Evolutionary conservation across 2,888 invertebrate genomes (phyloP), one percentile per base, ranked within the genome.

Genomic region (Dicycla oo): DNA sequence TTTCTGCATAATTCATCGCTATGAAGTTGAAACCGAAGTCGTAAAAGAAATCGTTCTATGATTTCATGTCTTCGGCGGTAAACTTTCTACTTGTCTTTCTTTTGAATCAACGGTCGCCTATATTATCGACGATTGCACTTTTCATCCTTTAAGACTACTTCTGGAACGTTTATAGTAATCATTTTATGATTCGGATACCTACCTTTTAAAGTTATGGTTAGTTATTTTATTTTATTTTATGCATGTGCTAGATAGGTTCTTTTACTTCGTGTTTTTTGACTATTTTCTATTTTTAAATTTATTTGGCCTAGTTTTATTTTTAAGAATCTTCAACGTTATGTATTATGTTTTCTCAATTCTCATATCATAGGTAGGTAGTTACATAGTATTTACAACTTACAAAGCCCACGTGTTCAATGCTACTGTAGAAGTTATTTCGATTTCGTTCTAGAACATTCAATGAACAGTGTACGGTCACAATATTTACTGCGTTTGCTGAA

Each of bases 41-140:
- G 95, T 95, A 96, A 95, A 95, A 95, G 95, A 95, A 95, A 96
- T 95, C 94, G 95, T 92, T 95, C 95, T 95, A 95, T 95, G 95
- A 96, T 95, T 95, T 94, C 94, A 93, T 94, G 94, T 94, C 94
- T 95, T 94, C 90, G 93, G 91, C 91, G 91, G 91, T 89, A 93
- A 95, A 95, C 91, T 95, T 95, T 93, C 88, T 91, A 91, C 93
- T 94, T 92, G 94, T 92, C 92, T 93, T 92, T 91, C 92, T 91
- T 93, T 93, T 89, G 91, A 93, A 94, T 93, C 93, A 90, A 91
- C 92, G 90, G 91, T 90, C 89, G 89, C 90, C 80, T 82, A 86
- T 89, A 88, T 88, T 90, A 90, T 84, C 83, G 85, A 79, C 81
- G 81, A 88, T 86, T 91, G 88, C 87, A 89, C 66, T 82, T 87